Percentiles rank a stretch among this genome's conserved stretches.
Evolutionary conservation across 2,113 vertebrate genomes (phyloP).

Genomic region (Poeciliopsis turrubarensis): DNA sequence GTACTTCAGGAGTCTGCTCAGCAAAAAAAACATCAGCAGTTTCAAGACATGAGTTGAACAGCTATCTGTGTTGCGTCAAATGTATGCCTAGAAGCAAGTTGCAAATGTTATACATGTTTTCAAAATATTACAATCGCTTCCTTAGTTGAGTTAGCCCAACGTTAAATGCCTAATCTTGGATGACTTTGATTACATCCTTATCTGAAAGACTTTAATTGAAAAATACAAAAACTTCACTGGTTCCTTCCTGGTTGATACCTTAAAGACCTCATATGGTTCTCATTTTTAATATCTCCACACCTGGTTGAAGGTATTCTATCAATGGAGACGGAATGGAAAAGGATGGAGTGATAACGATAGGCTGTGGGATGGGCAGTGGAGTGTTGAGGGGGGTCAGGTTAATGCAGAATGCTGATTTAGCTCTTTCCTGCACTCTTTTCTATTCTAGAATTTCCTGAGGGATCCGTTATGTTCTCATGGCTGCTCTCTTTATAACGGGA

Average conservation of each 20-base stretch:
- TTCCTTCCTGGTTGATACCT: neutral
- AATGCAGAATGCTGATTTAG: slow-evolving; percentile 65
- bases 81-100: neutral
- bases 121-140: neutral
- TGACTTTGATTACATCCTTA: neutral
- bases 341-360: slow-evolving; percentile 46
- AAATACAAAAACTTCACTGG: neutral
- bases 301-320: slow-evolving; percentile 38
- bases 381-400: slow-evolving; percentile 22
- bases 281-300: slow-evolving; percentile 47
- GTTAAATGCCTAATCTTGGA: neutral
- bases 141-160: neutral
- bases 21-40: too few relatives aligned
- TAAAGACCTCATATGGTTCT: slow-evolving; percentile 11
- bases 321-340: slow-evolving; percentile 24
- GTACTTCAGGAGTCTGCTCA: too few relatives aligned
- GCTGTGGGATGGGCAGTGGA: neutral
- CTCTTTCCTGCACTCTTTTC: slow-evolving; percentile 55
- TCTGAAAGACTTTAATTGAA: neutral
- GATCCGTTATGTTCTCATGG: slow-evolving; percentile 57
- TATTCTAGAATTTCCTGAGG: slow-evolving; percentile 69
- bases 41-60: neutral
- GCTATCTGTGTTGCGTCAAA: neutral
- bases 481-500: slow-evolving; percentile 59
- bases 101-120: neutral